Evolutionary conservation across 2,113 vertebrate species (phyloP), one percentile per base, ranked within the genome.

Genomic region (Podilymbus podiceps): DNA sequence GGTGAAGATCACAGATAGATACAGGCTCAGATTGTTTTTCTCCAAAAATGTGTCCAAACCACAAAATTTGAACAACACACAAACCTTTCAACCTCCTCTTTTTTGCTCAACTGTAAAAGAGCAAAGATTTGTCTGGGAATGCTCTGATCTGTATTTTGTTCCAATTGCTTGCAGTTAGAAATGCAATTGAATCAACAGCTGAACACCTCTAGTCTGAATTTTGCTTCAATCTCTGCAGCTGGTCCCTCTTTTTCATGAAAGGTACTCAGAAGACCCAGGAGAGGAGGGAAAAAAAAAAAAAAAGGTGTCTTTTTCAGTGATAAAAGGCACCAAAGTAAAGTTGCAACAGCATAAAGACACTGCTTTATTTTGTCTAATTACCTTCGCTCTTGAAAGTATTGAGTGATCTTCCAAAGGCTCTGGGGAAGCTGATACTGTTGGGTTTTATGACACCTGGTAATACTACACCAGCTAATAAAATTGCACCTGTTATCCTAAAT

Each of bases 281-380:
- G 71, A 80, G 56, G n/a, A n/a, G n/a, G n/a, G n/a, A n/a, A n/a
- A n/a, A n/a, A 27, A 67, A 53, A 55, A 90, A 93, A 67, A 49
- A 55, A 89, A 92, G 35, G 46, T 53, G 52, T 4, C 25, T 85
- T 78, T 77, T 80, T 27, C 85, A 44, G 11, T 12, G 22, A 91
- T 69, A 88, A 96, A 96, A 95, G 62, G 59, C 82, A 66, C 18
- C 68, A 68, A 84, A 69, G 42, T 83, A 59, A 93, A 96, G 85
- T 89, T 95, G 81, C 71, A 69, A 40, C 16, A 2, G 56, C 27
- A 82, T 1, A 63, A 66, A 96, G 76, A 40, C 20, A 12, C 59
- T 47, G 73, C 60, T 96, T 64, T 46, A 52, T 64, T 74, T 77
- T 59, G 60, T 40, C 68, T 96, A 78, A 96, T 90, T 75, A 60